Conservation (phyloP, 2,113 vertebrate genomes). For the Apistogramma diplotaenia region DNA sequence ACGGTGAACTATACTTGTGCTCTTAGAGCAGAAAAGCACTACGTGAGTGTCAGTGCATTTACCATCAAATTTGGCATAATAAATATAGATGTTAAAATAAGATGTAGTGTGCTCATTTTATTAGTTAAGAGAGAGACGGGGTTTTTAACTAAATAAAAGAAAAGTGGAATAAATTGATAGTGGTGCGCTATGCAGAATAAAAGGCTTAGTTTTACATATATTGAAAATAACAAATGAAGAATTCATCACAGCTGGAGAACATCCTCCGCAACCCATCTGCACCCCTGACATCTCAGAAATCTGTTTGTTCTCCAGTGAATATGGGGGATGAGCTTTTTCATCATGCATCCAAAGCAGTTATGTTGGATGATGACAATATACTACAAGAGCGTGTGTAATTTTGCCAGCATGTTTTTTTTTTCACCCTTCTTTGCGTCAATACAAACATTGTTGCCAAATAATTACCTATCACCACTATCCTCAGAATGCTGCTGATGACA, state of each 20-base stretch:
- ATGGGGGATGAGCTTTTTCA: neutral
- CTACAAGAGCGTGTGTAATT: neutral
- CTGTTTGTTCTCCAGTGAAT: neutral
- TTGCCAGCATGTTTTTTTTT: neutral
- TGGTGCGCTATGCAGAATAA: neutral
- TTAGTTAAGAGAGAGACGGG: neutral
- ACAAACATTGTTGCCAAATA: neutral
- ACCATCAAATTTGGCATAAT: neutral
- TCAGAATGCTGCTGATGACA: slow-evolving; percentile 74
- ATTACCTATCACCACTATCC: slow-evolving; percentile 70
- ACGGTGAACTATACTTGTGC: neutral
- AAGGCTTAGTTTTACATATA: neutral
- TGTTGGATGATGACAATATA: neutral
- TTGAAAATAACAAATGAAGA: neutral
- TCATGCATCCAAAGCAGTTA: neutral
- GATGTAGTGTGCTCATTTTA: neutral
- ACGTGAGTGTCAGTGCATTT: neutral
- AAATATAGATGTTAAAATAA: neutral
- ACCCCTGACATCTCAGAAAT: neutral
- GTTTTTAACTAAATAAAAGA: neutral
- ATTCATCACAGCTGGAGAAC: slow-evolving; percentile 15
- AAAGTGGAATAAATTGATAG: neutral
- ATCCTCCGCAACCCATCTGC: neutral
- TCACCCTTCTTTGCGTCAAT: neutral
- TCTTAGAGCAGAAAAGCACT: neutral